A percentile compares a stretch with the other conserved stretches of the same genome.
Evolutionary conservation across 2,797 vertebrate genomes (phyloP).

Genomic region (Clarias platycephalus): DNA sequence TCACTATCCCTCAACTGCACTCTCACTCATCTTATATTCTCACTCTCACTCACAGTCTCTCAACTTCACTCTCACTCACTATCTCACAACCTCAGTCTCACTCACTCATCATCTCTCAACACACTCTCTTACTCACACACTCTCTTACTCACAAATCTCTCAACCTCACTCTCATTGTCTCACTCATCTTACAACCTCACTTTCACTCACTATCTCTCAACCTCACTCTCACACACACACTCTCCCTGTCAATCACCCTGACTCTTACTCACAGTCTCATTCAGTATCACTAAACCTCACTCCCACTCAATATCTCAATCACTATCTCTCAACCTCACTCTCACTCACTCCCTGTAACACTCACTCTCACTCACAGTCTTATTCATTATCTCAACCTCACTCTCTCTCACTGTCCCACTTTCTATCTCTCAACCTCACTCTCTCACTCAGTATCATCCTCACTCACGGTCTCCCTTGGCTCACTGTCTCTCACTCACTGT

Average conservation of each 20-base stretch:
- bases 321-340: no score
- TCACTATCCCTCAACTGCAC: background rate
- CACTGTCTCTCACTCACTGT: background rate
- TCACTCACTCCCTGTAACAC: background rate
- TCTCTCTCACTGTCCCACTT: background rate
- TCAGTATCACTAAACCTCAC: no score
- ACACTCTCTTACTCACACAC: no score
- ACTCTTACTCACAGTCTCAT: background rate
- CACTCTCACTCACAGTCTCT: no score
- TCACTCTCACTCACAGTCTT: background rate
- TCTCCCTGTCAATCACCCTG: background rate
- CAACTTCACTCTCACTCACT: background rate
- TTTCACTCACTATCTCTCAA: background rate
- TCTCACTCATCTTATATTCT: background rate
- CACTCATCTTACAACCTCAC: no score
- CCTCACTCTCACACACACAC: background rate
- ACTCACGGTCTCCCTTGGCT: background rate
- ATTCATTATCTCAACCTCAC: background rate
- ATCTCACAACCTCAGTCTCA: background rate
- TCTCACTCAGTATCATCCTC: background rate
- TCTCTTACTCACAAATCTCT: no score
- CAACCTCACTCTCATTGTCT: background rate
- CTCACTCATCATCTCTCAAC: no score
- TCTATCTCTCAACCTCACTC: no score
- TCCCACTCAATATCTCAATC: background rate